phyloP scores from a whole-genome alignment of 2,113 vertebrate species.

The Catagonus wagneri region DNA sequence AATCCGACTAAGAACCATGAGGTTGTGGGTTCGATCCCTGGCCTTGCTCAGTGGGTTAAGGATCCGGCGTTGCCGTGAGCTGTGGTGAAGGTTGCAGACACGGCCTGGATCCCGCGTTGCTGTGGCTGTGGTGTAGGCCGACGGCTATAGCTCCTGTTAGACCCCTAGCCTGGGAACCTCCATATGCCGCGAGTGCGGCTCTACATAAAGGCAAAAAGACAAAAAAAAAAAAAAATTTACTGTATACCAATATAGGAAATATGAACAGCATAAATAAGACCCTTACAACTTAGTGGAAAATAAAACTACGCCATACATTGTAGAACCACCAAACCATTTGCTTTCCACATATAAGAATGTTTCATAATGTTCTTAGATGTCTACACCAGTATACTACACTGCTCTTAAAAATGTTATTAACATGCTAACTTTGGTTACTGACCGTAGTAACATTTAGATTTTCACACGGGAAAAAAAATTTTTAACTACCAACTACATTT shows the following conservation, averaged over 20 bases:
- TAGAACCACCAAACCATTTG: background rate
- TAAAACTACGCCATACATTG: background rate
- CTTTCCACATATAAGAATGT: background rate
- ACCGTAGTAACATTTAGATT: background rate
- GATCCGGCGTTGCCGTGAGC: too few relatives aligned
- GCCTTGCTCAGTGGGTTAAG: too few relatives aligned
- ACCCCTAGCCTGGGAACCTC: too few relatives aligned
- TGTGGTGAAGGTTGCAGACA: too few relatives aligned
- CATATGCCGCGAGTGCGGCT: too few relatives aligned
- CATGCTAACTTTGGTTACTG: background rate
- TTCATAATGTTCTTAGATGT: background rate
- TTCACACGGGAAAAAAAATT: background rate
- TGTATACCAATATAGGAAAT: background rate
- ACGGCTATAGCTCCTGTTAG: too few relatives aligned
- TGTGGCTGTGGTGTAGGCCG: too few relatives aligned
- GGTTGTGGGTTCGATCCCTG: too few relatives aligned
- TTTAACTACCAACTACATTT: slow-evolving; percentile 6
- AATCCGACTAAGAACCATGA: too few relatives aligned
- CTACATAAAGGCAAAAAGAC: too few relatives aligned
- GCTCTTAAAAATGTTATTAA: background rate
- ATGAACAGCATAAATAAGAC: background rate
- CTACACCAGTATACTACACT: background rate
- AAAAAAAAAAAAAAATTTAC: slow-evolving; percentile 1
- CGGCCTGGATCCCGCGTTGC: too few relatives aligned
- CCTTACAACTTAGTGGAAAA: background rate